A percentile compares a stretch with the other conserved stretches of the same genome.
Evolutionary conservation across 2,888 invertebrate genomes (phyloP).

Genomic region (Coenonympha glycerion): DNA sequence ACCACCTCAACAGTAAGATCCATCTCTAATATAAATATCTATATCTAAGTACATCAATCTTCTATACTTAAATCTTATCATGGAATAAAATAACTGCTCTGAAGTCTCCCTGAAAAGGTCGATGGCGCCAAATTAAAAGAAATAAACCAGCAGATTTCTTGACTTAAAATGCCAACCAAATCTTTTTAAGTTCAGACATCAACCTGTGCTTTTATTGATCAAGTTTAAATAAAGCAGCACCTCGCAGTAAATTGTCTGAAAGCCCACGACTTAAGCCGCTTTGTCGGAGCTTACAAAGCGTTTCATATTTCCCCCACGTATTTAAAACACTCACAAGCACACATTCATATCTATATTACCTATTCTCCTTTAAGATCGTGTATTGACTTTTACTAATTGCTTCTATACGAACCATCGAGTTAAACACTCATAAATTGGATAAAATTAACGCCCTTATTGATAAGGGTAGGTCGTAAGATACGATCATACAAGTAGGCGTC

Average conservation of each 20-base stretch:
- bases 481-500: slow-evolving; percentile 4
- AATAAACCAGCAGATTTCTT: background rate
- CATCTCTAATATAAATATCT: too few relatives aligned
- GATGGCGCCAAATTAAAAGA: slow-evolving; percentile 1
- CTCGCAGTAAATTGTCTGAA: slow-evolving; percentile 19
- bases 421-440: background rate
- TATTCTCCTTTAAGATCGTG: background rate
- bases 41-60: too few relatives aligned
- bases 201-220: slow-evolving; percentile 13
- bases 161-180: background rate
- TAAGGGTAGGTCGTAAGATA: slow-evolving; percentile 12
- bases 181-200: slow-evolving; percentile 2
- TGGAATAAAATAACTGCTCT: too few relatives aligned
- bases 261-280: slow-evolving; percentile 25
- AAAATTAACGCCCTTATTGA: slow-evolving; percentile 1
- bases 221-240: slow-evolving; percentile 12
- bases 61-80: too few relatives aligned
- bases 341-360: too few relatives aligned
- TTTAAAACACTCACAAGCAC: background rate
- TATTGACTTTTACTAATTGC: slow-evolving; percentile 1
- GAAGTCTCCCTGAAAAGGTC: background rate
- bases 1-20: too few relatives aligned
- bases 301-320: slow-evolving; percentile 17
- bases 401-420: background rate
- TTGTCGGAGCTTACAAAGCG: slow-evolving; percentile 22